Conservation (phyloP, 2,888 invertebrate genomes). For the Aquatica leii region DNA sequence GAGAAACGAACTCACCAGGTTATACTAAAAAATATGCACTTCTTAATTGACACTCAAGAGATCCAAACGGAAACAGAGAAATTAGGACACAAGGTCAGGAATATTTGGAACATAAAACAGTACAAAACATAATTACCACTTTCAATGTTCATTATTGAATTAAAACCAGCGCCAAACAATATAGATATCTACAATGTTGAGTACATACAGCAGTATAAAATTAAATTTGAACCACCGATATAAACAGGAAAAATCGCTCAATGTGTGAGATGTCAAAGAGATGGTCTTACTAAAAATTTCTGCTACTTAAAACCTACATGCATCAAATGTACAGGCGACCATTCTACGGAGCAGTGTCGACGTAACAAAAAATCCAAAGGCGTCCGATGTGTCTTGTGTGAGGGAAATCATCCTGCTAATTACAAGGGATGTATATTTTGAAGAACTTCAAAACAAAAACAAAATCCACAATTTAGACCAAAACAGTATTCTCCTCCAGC, state of each 20-base stretch:
- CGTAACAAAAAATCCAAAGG: conserved; percentile 6
- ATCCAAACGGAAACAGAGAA: neutral
- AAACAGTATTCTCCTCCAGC: conserved; percentile 7
- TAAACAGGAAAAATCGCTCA: neutral
- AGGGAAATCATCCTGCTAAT: conserved; percentile 10
- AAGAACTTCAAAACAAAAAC: conserved; percentile 8
- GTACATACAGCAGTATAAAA: neutral
- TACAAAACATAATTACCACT: too few relatives aligned
- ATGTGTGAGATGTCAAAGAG: conserved; percentile 3
- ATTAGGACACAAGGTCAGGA: neutral
- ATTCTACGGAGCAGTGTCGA: neutral
- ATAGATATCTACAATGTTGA: neutral
- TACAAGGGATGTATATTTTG: conserved; percentile 4
- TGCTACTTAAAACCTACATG: too few relatives aligned
- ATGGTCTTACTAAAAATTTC: neutral
- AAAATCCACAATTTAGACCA: conserved; percentile 6
- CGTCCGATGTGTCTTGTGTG: conserved; percentile 4
- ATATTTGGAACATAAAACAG: too few relatives aligned
- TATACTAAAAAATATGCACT: neutral
- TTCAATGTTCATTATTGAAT: too few relatives aligned
- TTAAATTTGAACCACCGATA: neutral
- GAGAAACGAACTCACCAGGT: too few relatives aligned
- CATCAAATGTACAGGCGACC: neutral
- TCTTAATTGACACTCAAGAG: neutral
- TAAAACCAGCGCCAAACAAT: neutral